Conservation (phyloP, 2,113 vertebrate genomes). For the Cynoglossus semilaevis region DNA sequence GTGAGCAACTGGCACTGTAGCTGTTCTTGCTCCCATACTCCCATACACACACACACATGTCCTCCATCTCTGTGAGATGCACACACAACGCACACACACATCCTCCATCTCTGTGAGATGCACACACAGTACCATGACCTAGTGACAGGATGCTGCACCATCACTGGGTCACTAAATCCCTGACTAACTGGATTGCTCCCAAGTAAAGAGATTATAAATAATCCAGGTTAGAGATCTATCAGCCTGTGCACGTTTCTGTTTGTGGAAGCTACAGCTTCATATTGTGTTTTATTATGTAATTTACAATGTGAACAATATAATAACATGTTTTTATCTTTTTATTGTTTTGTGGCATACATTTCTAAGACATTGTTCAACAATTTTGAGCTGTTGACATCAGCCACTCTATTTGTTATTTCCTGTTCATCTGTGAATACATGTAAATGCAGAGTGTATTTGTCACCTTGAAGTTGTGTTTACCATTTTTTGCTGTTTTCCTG, state of each 20-base stretch:
- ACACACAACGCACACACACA: constrained; percentile 19
- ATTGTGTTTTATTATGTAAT: background rate
- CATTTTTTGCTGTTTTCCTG: constrained; percentile 33
- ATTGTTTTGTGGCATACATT: too few species aligned
- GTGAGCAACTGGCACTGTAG: constrained; percentile 30
- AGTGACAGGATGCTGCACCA: constrained; percentile 44
- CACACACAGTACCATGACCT: constrained; percentile 46
- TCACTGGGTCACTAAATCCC: constrained; percentile 30
- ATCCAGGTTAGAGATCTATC: constrained; percentile 5
- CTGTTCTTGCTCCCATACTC: constrained; percentile 7
- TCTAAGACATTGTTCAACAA: too few species aligned
- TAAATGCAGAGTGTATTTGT: constrained; percentile 10
- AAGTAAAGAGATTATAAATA: constrained; percentile 17
- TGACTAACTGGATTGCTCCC: constrained; percentile 35
- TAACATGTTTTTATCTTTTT: too few species aligned
- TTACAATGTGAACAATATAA: too few species aligned
- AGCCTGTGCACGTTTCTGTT: background rate
- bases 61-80: constrained; percentile 20
- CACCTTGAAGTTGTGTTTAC: constrained; percentile 30
- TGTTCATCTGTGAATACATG: constrained; percentile 10
- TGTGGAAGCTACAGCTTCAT: background rate
- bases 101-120: constrained; percentile 20
- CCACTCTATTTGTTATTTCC: constrained; percentile 35
- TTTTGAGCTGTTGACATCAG: constrained; percentile 7
- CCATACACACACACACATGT: constrained; percentile 22